Base-by-base conservation (phyloP, 2,888 invertebrate species). In the Phragmatobia fuliginosa region DNA sequence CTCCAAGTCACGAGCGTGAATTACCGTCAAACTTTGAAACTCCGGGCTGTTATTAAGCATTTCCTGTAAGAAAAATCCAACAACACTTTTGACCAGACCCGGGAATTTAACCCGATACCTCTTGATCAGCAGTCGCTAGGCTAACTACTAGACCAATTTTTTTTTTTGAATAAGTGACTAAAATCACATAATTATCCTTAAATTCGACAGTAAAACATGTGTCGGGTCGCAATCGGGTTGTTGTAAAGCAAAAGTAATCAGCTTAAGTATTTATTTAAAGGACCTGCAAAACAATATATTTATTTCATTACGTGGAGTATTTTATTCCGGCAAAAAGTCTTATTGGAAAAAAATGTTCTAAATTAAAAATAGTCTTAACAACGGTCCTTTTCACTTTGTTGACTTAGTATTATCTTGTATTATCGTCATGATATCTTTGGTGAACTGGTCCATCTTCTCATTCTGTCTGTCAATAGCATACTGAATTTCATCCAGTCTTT, bases 401-500 rank as follows among this genome's bases (percentile, higher is more conserved):
- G 52, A 49, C n/a, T 52, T 52, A 25, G 33, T 25, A 45, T 32
- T 6, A 14, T 49, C 28, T 7, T 64, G 25, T 21, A 36, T 56
- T 66, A n/a, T 41, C 21, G 10, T 60, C 45, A 59, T 25, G 25
- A 52, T 38, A 45, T 59, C 18, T 60, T 60, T 41, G 3, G 25
- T 41, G 31, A 60, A 45, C 45, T 56, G 6, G n/a, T 63, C 59
- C 16, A 68, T 14, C 3, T 21, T 68, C 10, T 59, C 58, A 33
- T 68, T 64, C 45, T 64, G 63, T 33, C 36, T 38, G 14, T 70
- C 73, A 5, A 74, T 73, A 18, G 77, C 76, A 58, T 71, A 75
- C n/a, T 82, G 76, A 31, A 85, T 78, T 31, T 77, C 77, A 28
- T 80, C 74, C 4, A 85, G 49, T 49, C 83, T 80, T 56, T 70